Evolutionary conservation across 2,888 invertebrate species (phyloP).

Genomic region (Dicycla oo): DNA sequence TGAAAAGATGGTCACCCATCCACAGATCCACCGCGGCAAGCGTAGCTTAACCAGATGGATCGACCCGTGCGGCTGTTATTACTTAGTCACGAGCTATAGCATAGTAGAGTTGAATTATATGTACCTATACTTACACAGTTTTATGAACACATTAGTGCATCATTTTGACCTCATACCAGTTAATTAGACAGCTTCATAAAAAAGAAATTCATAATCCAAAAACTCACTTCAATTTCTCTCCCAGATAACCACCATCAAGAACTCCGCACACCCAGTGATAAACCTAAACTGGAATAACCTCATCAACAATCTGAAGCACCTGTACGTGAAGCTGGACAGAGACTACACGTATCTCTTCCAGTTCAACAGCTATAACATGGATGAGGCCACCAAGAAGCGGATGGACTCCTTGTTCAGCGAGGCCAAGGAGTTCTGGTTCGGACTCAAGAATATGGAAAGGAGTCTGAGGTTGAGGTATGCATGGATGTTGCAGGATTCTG

Average conservation of each 20-base stretch:
- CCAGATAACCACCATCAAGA: conserved; percentile 73
- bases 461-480: conserved; percentile 79
- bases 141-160: too few relatives aligned
- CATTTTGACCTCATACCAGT: too few relatives aligned
- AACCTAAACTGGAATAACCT: conserved; percentile 81
- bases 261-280: conserved; percentile 66
- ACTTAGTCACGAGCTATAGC: too few relatives aligned
- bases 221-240: neutral
- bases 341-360: conserved; percentile 84
- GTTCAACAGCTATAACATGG: conserved; percentile 79
- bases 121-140: too few relatives aligned
- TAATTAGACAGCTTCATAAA: too few relatives aligned
- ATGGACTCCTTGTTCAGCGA: conserved; percentile 66
- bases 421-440: conserved; percentile 82
- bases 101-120: too few relatives aligned
- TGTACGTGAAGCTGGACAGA: conserved; percentile 77
- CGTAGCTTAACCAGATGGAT: too few relatives aligned
- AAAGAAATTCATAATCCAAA: too few relatives aligned
- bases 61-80: too few relatives aligned
- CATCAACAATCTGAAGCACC: conserved; percentile 77
- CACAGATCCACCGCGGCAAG: too few relatives aligned
- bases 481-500: neutral
- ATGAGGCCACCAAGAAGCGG: conserved; percentile 60
- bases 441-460: conserved; percentile 71
- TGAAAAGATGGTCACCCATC: too few relatives aligned